A percentile compares a stretch with the other conserved stretches of the same genome.
phyloP scores from a whole-genome alignment of 1,140 invertebrate genomes.

The Parapsyche elsis region DNA sequence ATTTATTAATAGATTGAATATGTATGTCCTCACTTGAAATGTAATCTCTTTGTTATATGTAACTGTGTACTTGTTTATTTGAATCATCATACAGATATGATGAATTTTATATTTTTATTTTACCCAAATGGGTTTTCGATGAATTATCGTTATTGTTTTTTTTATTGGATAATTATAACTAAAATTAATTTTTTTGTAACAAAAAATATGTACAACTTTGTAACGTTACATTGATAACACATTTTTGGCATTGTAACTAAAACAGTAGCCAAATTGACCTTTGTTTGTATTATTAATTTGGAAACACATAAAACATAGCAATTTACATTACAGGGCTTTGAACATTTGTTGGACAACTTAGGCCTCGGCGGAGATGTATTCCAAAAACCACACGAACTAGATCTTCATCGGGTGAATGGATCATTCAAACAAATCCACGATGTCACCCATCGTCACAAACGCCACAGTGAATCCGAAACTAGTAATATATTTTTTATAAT shows the following conservation, averaged over 20 bases:
- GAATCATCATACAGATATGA: too few relatives aligned
- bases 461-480: conserved; percentile 46
- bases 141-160: too few relatives aligned
- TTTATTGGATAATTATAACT: background rate
- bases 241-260: too few relatives aligned
- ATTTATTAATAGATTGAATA: too few relatives aligned
- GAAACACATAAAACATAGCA: background rate
- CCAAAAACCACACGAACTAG: conserved; percentile 68
- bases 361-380: conserved; percentile 71
- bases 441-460: conserved; percentile 67
- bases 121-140: too few relatives aligned
- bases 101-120: too few relatives aligned
- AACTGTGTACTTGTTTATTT: too few relatives aligned
- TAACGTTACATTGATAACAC: background rate
- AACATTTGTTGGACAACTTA: conserved; percentile 71
- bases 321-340: conserved; percentile 67
- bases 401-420: conserved; percentile 68
- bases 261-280: too few relatives aligned
- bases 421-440: conserved; percentile 71
- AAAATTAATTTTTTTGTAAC: background rate
- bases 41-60: too few relatives aligned
- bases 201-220: background rate
- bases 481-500: background rate
- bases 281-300: background rate
- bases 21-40: too few relatives aligned